Percentiles rank a stretch among this genome's conserved stretches.
Evolutionary conservation across 2,888 invertebrate genomes (phyloP).

Genomic region (Sthenelais limicola): DNA sequence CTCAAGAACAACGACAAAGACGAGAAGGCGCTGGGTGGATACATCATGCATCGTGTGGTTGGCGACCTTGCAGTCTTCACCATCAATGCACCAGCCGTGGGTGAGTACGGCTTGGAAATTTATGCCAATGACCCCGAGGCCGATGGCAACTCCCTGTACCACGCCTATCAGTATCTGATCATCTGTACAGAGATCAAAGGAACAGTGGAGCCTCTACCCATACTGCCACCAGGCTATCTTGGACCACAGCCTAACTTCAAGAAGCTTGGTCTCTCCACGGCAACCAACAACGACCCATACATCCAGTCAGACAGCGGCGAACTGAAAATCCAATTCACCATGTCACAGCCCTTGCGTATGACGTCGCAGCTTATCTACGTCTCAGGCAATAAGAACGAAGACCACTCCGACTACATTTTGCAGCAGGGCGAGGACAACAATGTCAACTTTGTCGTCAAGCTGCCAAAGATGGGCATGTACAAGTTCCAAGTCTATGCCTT

Average conservation of each 20-base stretch:
- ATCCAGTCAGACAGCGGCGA: slow-evolving; percentile 66
- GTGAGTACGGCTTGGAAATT: slow-evolving; percentile 71
- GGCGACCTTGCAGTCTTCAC: slow-evolving; percentile 70
- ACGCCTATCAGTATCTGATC: slow-evolving; percentile 70
- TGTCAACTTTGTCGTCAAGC: slow-evolving; percentile 61
- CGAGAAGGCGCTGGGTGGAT: slow-evolving; percentile 68
- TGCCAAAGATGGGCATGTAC: slow-evolving; percentile 69
- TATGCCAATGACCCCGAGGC: slow-evolving; percentile 70
- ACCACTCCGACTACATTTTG: slow-evolving; percentile 68
- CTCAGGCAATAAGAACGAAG: slow-evolving; percentile 57
- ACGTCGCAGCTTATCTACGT: slow-evolving; percentile 69
- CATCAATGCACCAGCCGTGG: slow-evolving; percentile 66
- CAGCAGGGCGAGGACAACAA: slow-evolving; percentile 64
- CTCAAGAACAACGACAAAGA: slow-evolving; percentile 66
- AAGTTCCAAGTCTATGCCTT: slow-evolving; percentile 71
- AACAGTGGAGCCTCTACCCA: slow-evolving; percentile 65
- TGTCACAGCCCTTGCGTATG: slow-evolving; percentile 64
- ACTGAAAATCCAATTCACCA: slow-evolving; percentile 61
- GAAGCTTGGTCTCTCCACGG: slow-evolving; percentile 65
- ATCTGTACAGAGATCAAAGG: slow-evolving; percentile 68
- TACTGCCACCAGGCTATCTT: slow-evolving; percentile 70
- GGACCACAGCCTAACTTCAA: slow-evolving; percentile 70
- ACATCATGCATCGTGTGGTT: slow-evolving; percentile 69
- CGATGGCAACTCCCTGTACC: slow-evolving; percentile 70
- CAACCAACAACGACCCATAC: slow-evolving; percentile 68